Conservation (phyloP, 2,113 vertebrate species). For the Limanda limanda region DNA sequence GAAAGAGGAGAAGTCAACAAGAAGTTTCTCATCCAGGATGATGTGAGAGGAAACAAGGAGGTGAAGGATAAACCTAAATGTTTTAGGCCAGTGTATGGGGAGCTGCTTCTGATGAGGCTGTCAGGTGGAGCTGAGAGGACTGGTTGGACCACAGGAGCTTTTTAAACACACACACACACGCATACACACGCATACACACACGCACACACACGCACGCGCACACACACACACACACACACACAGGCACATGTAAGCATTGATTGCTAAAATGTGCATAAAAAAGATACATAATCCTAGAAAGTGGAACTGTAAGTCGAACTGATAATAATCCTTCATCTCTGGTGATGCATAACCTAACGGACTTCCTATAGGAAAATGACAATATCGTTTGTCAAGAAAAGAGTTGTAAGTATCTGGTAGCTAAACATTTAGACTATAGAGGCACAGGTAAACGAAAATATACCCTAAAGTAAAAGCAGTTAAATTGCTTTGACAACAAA, state of each 20-base stretch:
- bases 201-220: background rate
- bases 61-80: constrained; percentile 5
- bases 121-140: background rate
- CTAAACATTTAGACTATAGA: too few species aligned
- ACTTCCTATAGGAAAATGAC: too few species aligned
- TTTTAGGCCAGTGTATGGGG: constrained; percentile 1
- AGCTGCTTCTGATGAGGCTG: constrained; percentile 18
- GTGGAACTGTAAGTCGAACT: too few species aligned
- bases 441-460: too few species aligned
- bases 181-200: background rate
- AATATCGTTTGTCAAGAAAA: too few species aligned
- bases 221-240: background rate
- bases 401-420: too few species aligned
- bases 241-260: background rate
- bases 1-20: background rate
- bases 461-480: too few species aligned
- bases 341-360: too few species aligned
- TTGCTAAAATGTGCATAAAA: too few species aligned
- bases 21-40: constrained; percentile 7
- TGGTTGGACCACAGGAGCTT: background rate
- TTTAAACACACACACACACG: background rate
- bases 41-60: constrained; percentile 26
- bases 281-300: too few species aligned
- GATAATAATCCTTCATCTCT: too few species aligned
- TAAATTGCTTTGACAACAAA: too few species aligned